These are phyloP conservation scores for Charanyca ferruginea DNA, from an alignment of 2,888 invertebrate genomes.

Conservation along the genomic window DNA sequence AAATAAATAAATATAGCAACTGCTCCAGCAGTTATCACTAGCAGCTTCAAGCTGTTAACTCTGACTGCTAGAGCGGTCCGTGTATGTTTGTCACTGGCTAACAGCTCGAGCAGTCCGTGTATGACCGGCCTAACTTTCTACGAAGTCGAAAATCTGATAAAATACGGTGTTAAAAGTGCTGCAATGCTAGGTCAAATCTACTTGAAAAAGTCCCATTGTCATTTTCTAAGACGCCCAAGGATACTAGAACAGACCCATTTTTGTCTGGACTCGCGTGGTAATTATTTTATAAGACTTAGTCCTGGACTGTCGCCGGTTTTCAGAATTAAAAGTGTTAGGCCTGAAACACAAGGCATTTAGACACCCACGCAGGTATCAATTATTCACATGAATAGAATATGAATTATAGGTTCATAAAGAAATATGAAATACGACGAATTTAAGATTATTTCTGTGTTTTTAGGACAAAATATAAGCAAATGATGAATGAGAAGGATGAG, in stretches of 20 bases:
- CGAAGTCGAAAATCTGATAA: too few species aligned
- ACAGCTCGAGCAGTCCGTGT: too few species aligned
- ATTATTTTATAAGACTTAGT: constrained; percentile 7
- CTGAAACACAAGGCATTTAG: not conserved
- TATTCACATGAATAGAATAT: not conserved
- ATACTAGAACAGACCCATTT: constrained; percentile 9
- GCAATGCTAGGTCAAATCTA: not conserved
- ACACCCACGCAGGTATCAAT: not conserved
- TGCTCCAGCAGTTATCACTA: too few species aligned
- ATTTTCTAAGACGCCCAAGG: too few species aligned
- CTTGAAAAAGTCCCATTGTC: not conserved
- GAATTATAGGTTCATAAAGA: not conserved
- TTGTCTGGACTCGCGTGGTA: not conserved
- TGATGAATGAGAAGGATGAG: too few species aligned
- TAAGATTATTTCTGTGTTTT: not conserved
- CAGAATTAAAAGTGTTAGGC: constrained; percentile 4
- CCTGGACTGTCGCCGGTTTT: not conserved
- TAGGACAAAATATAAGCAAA: too few species aligned
- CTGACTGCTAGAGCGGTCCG: too few species aligned
- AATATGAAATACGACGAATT: not conserved
- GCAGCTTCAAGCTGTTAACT: too few species aligned
- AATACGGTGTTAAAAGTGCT: not conserved
- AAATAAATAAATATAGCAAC: too few species aligned
- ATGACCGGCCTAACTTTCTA: too few species aligned
- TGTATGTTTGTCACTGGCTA: too few species aligned